Evolutionary conservation across 2,797 vertebrate species (phyloP).

Genomic region (Hybognathus amarus): DNA sequence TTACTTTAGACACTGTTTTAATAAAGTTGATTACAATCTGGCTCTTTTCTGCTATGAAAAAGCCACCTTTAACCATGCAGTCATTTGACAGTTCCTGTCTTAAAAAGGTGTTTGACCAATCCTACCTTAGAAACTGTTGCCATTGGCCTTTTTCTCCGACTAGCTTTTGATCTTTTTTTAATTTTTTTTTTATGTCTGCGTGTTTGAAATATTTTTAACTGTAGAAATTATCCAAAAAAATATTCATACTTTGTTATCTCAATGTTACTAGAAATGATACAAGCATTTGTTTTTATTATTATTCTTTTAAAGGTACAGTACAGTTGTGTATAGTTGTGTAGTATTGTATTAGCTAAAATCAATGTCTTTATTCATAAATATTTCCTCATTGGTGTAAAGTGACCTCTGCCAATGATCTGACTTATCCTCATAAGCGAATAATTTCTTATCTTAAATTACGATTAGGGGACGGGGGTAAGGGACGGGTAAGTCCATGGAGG

Average conservation of each 20-base stretch:
- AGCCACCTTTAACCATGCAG: neutral
- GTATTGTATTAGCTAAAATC: no score
- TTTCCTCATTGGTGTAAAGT: no score
- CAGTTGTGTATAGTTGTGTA: no score
- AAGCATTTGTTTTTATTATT: no score
- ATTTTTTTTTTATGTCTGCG: neutral
- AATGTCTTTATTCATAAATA: no score
- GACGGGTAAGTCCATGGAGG: no score
- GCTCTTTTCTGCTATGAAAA: neutral
- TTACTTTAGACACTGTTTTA: neutral
- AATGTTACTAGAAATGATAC: neutral
- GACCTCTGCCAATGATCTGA: no score
- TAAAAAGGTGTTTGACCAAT: neutral
- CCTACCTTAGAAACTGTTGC: neutral
- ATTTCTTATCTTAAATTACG: no score
- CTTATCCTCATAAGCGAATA: no score
- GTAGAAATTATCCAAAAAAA: neutral
- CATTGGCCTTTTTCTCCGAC: neutral
- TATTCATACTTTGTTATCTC: neutral
- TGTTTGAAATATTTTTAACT: constrained; percentile 2
- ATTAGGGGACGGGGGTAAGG: no score
- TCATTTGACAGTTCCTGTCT: neutral
- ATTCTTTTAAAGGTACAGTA: no score
- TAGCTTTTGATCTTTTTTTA: neutral
- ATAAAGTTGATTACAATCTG: neutral